phyloP scores from a whole-genome alignment of 2,797 vertebrate genomes.

The Xenopus petersii region DNA sequence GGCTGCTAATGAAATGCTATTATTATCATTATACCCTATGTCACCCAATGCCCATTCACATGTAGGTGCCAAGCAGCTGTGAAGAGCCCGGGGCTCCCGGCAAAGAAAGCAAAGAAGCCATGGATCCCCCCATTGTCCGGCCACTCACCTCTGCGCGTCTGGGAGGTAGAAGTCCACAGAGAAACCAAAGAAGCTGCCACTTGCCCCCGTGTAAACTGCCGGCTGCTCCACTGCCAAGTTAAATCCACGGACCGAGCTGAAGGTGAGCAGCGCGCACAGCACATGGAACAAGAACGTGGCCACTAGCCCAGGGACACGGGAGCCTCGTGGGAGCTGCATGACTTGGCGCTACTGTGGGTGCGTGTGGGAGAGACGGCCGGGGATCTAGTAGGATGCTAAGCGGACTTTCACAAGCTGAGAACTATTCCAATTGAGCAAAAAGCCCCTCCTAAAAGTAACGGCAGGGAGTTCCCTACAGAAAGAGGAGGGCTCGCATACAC shows the following conservation, averaged over 20 bases:
- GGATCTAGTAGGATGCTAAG: conserved; percentile 4
- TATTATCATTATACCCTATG: too few relatives aligned
- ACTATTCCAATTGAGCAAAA: conserved; percentile 39
- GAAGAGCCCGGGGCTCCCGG: too few relatives aligned
- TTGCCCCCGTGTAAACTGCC: conserved; percentile 74
- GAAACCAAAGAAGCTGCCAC: conserved; percentile 85
- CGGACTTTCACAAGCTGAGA: conserved; percentile 29
- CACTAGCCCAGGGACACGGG: neutral
- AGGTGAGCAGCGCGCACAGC: conserved; percentile 22
- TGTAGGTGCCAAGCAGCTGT: neutral
- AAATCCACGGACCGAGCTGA: conserved; percentile 64
- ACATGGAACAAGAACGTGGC: neutral
- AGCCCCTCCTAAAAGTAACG: conserved; percentile 36
- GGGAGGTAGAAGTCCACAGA: conserved; percentile 86
- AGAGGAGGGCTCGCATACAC: neutral
- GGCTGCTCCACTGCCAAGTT: conserved; percentile 83
- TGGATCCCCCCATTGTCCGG: too few relatives aligned
- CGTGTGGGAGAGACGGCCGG: neutral
- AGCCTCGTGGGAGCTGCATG: conserved; percentile 3
- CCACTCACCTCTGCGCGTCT: conserved; percentile 73
- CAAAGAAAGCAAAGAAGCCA: too few relatives aligned
- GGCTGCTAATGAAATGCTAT: too few relatives aligned
- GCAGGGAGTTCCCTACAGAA: conserved; percentile 28
- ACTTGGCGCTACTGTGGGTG: neutral
- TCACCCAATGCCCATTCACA: too few relatives aligned